Evolutionary conservation across 2,888 invertebrate species (phyloP).

Genomic region (Agrenia bidenticulata): DNA sequence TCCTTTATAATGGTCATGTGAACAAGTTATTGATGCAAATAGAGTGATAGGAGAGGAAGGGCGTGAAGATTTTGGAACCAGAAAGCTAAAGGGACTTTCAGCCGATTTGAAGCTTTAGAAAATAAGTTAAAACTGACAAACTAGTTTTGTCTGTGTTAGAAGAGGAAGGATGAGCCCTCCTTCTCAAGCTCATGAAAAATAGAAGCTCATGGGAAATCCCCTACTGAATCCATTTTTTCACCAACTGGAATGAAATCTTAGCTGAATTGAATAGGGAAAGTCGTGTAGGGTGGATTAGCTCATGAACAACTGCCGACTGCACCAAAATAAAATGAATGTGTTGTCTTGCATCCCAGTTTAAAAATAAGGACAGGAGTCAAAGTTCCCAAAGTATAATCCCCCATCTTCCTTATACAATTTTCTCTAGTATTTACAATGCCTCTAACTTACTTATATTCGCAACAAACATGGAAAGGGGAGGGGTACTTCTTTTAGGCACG

Average conservation of each 20-base stretch:
- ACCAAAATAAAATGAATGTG: constrained; percentile 15
- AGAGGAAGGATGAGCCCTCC: constrained; percentile 3
- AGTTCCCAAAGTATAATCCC: background rate
- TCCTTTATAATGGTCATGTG: background rate
- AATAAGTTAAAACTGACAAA: too few relatives aligned
- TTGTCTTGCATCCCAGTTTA: constrained; percentile 12
- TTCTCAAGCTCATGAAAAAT: constrained; percentile 4
- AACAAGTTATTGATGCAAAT: constrained; percentile 7
- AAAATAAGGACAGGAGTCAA: constrained; percentile 17
- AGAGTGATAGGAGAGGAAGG: background rate
- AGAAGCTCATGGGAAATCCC: background rate
- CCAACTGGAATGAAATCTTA: constrained; percentile 6
- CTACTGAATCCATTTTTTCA: background rate
- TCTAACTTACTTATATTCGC: background rate
- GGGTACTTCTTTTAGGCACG: too few relatives aligned
- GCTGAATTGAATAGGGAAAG: background rate
- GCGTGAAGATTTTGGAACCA: background rate
- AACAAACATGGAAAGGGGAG: background rate
- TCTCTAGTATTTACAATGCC: background rate
- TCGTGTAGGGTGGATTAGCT: background rate
- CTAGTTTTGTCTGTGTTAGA: background rate
- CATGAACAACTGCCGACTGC: constrained; percentile 6
- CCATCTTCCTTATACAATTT: background rate
- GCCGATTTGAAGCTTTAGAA: too few relatives aligned
- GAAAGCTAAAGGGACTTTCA: background rate